These are phyloP conservation scores for Agonopterix arenella DNA, from an alignment of 2,888 invertebrate genomes.

Conservation along the genomic window DNA sequence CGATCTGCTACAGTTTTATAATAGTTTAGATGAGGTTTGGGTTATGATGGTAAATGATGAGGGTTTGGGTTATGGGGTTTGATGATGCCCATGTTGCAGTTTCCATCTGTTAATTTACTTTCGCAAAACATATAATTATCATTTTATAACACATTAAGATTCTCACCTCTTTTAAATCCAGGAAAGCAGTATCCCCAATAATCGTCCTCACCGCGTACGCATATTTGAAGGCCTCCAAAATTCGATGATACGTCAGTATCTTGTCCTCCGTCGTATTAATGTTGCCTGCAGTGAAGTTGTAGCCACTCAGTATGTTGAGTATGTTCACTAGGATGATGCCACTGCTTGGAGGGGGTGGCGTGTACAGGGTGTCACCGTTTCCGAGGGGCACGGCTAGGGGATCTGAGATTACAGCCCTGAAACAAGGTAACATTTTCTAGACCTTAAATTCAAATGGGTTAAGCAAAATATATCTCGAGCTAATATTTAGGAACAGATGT, in stretches of 20 bases:
- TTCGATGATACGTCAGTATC: conserved; percentile 86
- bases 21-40: too few relatives aligned
- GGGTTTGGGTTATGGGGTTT: too few relatives aligned
- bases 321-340: conserved; percentile 89
- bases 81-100: too few relatives aligned
- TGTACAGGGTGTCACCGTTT: conserved; percentile 82
- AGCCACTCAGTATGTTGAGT: conserved; percentile 85
- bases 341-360: conserved; percentile 91
- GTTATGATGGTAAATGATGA: too few relatives aligned
- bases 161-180: not conserved
- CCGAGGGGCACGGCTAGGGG: conserved; percentile 76
- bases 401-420: conserved; percentile 79
- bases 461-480: too few relatives aligned
- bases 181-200: conserved; percentile 81
- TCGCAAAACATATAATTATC: too few relatives aligned
- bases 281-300: conserved; percentile 76
- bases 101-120: too few relatives aligned
- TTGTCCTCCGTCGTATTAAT: conserved; percentile 71
- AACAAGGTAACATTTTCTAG: conserved; percentile 20
- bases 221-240: conserved; percentile 94
- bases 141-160: too few relatives aligned
- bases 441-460: too few relatives aligned
- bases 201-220: conserved; percentile 91
- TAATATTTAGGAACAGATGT: too few relatives aligned
- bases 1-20: too few relatives aligned